Evolutionary conservation across 2,113 vertebrate species (phyloP).

Genomic region (Platanista minor): DNA sequence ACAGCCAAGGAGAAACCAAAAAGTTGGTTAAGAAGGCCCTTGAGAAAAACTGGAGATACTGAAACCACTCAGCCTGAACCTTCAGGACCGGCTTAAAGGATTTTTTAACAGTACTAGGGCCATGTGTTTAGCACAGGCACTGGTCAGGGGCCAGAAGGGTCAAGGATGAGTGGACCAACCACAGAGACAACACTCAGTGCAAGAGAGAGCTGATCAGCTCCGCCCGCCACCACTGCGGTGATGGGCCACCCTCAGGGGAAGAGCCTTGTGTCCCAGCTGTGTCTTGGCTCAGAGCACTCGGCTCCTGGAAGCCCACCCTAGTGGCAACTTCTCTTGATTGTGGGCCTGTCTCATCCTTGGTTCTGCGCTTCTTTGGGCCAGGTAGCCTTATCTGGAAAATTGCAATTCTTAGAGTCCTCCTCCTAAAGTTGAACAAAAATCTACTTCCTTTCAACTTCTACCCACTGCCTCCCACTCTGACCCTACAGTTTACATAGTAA

Average conservation of each 20-base stretch:
- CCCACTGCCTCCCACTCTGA: neutral
- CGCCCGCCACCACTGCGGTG: rapidly evolving
- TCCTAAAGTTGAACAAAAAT: neutral
- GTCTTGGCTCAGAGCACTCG: neutral
- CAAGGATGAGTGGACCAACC: neutral
- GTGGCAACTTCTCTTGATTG: neutral
- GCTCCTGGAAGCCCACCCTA: rapidly evolving
- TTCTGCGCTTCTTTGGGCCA: neutral
- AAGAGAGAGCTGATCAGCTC: neutral
- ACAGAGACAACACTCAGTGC: neutral
- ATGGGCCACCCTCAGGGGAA: neutral
- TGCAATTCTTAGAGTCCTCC: neutral
- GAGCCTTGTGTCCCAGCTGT: neutral
- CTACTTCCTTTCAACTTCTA: neutral
- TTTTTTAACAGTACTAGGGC: neutral
- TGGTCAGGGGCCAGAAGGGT: neutral
- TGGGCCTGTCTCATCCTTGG: neutral
- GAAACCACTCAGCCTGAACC: neutral
- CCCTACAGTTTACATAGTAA: neutral
- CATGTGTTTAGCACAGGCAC: neutral
- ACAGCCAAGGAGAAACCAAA: neutral
- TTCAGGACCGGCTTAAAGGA: neutral
- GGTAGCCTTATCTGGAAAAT: neutral
- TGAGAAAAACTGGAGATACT: neutral
- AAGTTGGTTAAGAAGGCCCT: neutral